phyloP scores from a whole-genome alignment of 2,888 invertebrate genomes.

The Hydrotaea cyrtoneurina region DNA sequence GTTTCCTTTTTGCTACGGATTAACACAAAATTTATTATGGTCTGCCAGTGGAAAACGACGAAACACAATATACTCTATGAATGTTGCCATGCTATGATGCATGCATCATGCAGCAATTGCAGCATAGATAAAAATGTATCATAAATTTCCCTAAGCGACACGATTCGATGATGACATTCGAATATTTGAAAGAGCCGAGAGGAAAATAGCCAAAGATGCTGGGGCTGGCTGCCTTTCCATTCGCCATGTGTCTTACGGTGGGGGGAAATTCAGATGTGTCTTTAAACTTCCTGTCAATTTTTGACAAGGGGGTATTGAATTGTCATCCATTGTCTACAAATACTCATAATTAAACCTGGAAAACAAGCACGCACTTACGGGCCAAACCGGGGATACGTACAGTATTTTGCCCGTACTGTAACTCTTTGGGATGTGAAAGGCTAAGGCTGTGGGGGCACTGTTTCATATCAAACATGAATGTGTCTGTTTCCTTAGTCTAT shows the following conservation, averaged over 20 bases:
- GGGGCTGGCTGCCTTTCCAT: constrained; percentile 5
- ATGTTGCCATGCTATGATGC: neutral
- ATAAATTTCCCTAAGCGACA: constrained; percentile 41
- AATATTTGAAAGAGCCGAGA: neutral
- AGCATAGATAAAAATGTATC: constrained; percentile 24
- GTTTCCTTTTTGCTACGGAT: constrained; percentile 50
- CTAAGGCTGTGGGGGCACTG: neutral
- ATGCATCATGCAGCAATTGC: constrained; percentile 33
- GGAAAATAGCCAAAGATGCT: neutral
- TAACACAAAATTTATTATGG: constrained; percentile 63
- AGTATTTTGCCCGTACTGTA: too few species aligned
- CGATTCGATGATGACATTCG: constrained; percentile 30
- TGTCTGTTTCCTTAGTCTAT: neutral
- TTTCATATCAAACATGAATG: neutral
- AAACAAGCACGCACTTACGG: constrained; percentile 5
- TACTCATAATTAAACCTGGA: constrained; percentile 56
- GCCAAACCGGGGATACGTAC: too few species aligned
- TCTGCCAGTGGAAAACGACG: neutral
- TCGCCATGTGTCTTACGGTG: constrained; percentile 27
- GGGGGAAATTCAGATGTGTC: constrained; percentile 12
- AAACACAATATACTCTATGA: neutral
- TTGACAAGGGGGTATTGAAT: constrained; percentile 62
- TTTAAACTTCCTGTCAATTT: constrained; percentile 55
- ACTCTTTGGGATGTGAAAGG: constrained; percentile 51
- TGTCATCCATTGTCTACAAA: constrained; percentile 59